Evolutionary conservation across 1,140 invertebrate genomes (phyloP), one percentile per base, ranked within the genome.

Genomic region (Neodiprion lecontei): DNA sequence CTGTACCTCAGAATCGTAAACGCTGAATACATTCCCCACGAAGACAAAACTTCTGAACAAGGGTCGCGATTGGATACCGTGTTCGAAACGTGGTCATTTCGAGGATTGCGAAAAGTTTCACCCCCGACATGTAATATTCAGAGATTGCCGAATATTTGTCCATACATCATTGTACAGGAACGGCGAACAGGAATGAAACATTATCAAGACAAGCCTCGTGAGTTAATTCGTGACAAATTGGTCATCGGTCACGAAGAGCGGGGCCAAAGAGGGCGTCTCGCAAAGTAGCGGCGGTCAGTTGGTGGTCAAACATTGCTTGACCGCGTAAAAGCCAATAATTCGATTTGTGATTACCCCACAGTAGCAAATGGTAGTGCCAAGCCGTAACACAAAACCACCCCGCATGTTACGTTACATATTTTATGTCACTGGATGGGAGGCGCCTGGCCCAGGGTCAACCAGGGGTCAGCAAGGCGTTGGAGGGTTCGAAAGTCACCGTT

Each of bases 311-410:
- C 67, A 47, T 23, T 47, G 40, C 14, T 69, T 69, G 67, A 69
- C 67, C 67, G 67, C 40, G 40, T 47, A 69, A 47, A 69, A 69
- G 67, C 67, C 67, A 69, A 23, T 47, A 69, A 69, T 69, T 69
- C 40, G 67, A 69, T 21, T 7, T 69, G 40, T 69, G 67, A 69
- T 69, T 69, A 69, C 67, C 67, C 40, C 5, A 1, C 17, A 65
- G 61, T 14, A 14, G 53, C 53, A 61, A 61, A 61, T 61, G 53
- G 53, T 61, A 61, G 53, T 14, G 53, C n/a, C 5, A 61, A 12
- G 11, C 53, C 53, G 53, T 61, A 61, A 61, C 53, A 61, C 4
- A 61, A 61, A 61, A 61, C 53, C 53, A 61, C 53, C 53, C 53
- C 28, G 28, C 53, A 61, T 9, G 53, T 61, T 61, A 9, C 9